Conservation (phyloP, 2,113 vertebrate species). For the Onychostoma macrolepis region DNA sequence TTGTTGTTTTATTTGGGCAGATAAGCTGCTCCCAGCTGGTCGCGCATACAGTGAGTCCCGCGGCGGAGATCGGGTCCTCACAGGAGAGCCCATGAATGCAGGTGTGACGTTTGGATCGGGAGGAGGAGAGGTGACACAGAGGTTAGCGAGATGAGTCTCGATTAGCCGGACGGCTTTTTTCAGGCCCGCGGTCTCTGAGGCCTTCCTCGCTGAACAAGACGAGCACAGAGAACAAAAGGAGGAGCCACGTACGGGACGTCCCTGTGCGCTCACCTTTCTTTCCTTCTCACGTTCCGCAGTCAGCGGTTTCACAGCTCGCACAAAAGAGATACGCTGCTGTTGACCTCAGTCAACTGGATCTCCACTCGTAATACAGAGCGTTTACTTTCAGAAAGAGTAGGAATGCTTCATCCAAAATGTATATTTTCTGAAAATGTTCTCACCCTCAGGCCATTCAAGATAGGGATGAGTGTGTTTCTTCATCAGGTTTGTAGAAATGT, state of each 20-base stretch:
- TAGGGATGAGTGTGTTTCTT: not conserved
- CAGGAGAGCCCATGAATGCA: conserved; percentile 22
- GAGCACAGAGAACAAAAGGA: conserved; percentile 52
- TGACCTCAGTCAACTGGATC: conserved; percentile 24
- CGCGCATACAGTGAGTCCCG: not conserved
- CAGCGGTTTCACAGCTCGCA: conserved; percentile 49
- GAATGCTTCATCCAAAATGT: not conserved
- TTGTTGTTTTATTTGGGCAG: conserved; percentile 2
- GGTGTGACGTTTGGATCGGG: conserved; percentile 19
- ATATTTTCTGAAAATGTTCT: too few species aligned
- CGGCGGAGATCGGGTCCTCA: not conserved
- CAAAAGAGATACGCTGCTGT: conserved; percentile 52
- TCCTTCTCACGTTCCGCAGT: conserved; percentile 47
- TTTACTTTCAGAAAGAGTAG: not conserved
- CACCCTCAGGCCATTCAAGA: too few species aligned
- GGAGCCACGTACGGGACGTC: conserved; percentile 53
- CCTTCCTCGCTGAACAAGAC: conserved; percentile 55
- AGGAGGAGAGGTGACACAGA: conserved; percentile 39
- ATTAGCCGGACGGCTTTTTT: conserved; percentile 49
- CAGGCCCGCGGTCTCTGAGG: conserved; percentile 53
- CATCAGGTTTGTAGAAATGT: not conserved
- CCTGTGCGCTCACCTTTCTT: conserved; percentile 52
- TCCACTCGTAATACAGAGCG: too few species aligned
- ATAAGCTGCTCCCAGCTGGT: conserved; percentile 3
- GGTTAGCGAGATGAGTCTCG: conserved; percentile 32